phyloP scores from a whole-genome alignment of 2,888 invertebrate genomes.

The Drosophila flavopinicola region DNA sequence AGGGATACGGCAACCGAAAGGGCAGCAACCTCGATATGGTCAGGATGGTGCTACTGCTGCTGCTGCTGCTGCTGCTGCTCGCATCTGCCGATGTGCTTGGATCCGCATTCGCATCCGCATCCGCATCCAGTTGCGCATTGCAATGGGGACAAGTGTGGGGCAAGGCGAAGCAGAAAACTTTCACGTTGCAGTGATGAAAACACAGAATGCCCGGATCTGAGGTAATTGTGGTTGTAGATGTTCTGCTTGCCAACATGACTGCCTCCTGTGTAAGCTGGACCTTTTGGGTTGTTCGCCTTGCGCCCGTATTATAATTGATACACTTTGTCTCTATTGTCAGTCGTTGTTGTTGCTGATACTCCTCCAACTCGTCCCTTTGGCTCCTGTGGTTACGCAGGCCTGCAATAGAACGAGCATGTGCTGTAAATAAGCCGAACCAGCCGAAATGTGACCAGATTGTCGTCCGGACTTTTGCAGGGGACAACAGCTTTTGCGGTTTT shows the following conservation, averaged over 20 bases:
- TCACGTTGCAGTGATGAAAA: conserved; percentile 94
- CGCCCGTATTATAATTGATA: conserved; percentile 78
- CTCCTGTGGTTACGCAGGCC: conserved; percentile 63
- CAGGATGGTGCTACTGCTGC: conserved; percentile 15
- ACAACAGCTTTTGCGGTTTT: conserved; percentile 38
- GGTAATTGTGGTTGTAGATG: conserved; percentile 81
- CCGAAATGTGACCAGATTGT: conserved; percentile 37
- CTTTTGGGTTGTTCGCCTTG: conserved; percentile 32
- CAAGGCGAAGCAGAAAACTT: conserved; percentile 92
- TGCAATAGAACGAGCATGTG: conserved; percentile 65
- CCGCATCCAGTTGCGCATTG: conserved; percentile 86
- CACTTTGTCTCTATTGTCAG: conserved; percentile 63
- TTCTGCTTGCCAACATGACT: conserved; percentile 64
- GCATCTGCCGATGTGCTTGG: conserved; percentile 25
- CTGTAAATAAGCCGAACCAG: conserved; percentile 63
- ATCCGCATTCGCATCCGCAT: conserved; percentile 39
- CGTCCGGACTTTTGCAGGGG: conserved; percentile 3
- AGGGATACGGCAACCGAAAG: conserved; percentile 94
- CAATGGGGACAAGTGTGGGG: conserved; percentile 93
- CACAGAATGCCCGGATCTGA: conserved; percentile 93
- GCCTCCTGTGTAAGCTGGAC: conserved; percentile 24
- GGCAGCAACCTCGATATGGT: conserved; percentile 87
- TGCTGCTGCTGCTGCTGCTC: conserved; percentile 2
- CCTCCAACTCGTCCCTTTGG: conserved; percentile 11
- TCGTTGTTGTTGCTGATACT: conserved; percentile 2